A percentile compares a stretch with the other conserved stretches of the same genome.
Evolutionary conservation across 1,140 invertebrate species (phyloP).

Genomic region (Drosophila rufa): DNA sequence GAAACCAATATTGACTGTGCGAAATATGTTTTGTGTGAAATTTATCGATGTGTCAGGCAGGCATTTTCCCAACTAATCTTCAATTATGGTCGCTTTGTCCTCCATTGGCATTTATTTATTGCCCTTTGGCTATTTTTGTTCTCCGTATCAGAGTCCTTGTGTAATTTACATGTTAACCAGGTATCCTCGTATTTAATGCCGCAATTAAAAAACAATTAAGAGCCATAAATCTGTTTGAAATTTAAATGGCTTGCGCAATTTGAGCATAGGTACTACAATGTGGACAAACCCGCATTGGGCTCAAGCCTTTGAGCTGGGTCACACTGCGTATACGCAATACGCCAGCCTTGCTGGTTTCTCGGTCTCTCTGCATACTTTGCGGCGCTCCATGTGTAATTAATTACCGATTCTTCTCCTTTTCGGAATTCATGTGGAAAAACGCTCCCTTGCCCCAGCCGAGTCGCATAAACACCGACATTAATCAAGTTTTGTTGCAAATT

Average conservation of each 20-base stretch:
- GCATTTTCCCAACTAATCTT: conserved; percentile 32
- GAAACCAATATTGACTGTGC: conserved; percentile 19
- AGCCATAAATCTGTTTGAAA: conserved; percentile 50
- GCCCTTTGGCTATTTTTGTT: conserved; percentile 16
- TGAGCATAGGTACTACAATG: conserved; percentile 6
- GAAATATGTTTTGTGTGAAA: conserved; percentile 15
- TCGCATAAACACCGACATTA: conserved; percentile 61
- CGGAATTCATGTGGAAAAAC: conserved; percentile 43
- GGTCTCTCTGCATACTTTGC: conserved; percentile 39
- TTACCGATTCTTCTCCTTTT: conserved; percentile 49
- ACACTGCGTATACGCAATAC: conserved; percentile 48
- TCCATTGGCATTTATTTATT: conserved; percentile 18
- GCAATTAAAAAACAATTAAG: conserved; percentile 55
- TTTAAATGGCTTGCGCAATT: conserved; percentile 32
- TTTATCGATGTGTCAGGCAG: conserved; percentile 23
- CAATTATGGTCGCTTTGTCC: conserved; percentile 11
- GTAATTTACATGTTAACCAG: conserved; percentile 11
- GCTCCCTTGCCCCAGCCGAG: conserved; percentile 6
- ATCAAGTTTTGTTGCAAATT: conserved; percentile 65
- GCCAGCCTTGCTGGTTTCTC: conserved; percentile 2
- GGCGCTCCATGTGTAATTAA: conserved; percentile 48
- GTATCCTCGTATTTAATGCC: conserved; percentile 25
- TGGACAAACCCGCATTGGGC: conserved; percentile 20
- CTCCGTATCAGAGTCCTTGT: conserved; percentile 5
- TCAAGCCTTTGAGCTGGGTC: conserved; percentile 34